Evolutionary conservation across 2,888 invertebrate genomes (phyloP), one percentile per base, ranked within the genome.

Genomic region (Candidula unifasciata): DNA sequence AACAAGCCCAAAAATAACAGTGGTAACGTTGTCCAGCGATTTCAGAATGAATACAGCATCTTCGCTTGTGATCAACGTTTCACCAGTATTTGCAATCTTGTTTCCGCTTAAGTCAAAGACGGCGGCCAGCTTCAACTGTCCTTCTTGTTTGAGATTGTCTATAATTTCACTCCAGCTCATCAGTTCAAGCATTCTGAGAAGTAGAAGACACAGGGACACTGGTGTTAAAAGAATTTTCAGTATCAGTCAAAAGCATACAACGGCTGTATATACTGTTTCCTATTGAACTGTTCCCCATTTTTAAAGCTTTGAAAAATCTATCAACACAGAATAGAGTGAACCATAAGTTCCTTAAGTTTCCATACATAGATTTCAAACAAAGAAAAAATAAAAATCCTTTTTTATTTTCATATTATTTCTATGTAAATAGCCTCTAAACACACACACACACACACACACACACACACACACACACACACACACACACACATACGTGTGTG

Each of bases 151-250:
- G 71, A 88, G 86, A 83, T 85, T 85, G 68, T 87, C 87, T 60
- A 88, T 85, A 54, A 87, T 87, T 78, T 88, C 88, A 64, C 83
- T 83, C 88, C 88, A 88, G 73, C 86, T 86, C 88, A 88, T 87
- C 52, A 88, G 85, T 71, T 88, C 86, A 57, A 88, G 85, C 88
- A 88, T 88, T 82, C 86, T 85, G 85, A 37, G 54, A 57, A 79
- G 37, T 13, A 54, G 30, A 27, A 68, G n/a, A 44, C 44, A 44
- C 44, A 44, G 6, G 44, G 44, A 44, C 44, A 44, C 44, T 6
- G 6, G 44, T 44, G 44, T 44, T 13, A 44, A 44, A 13, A 44
- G 13, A 44, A 10, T n/a, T n/a, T n/a, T n/a, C n/a, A n/a, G n/a
- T 44, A 13, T 44, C 44, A 44, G 44, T 44, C 44, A 1, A 44